Percentiles rank a stretch among this genome's conserved stretches.
Conservation (phyloP, 2,888 invertebrate species). For the Adelognathus sp. region DNA sequence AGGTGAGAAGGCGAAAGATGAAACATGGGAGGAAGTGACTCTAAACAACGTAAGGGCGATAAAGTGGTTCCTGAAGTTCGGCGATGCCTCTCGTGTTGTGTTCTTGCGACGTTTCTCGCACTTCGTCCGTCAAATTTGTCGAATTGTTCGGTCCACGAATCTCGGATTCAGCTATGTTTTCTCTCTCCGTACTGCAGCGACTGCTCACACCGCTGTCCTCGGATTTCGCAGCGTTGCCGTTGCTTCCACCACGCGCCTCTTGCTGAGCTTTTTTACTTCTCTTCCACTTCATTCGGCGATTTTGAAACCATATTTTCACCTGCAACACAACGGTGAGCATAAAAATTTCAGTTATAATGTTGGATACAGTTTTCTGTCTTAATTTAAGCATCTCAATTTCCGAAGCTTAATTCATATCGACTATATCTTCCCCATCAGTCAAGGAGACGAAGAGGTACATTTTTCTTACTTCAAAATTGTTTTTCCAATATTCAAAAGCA, state of each 20-base stretch:
- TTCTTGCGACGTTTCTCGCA: conserved; percentile 70
- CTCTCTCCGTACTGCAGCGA: conserved; percentile 51
- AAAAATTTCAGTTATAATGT: neutral
- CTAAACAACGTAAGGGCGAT: conserved; percentile 80
- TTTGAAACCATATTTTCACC: conserved; percentile 99
- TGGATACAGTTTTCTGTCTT: neutral
- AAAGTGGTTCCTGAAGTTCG: conserved; percentile 78
- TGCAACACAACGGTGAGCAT: conserved; percentile 80
- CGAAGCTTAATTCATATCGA: neutral
- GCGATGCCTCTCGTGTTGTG: conserved; percentile 67
- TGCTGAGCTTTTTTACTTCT: conserved; percentile 97
- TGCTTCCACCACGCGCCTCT: conserved; percentile 83
- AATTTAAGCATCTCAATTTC: neutral
- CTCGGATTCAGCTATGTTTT: conserved; percentile 34
- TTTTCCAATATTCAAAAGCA: no score
- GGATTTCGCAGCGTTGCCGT: conserved; percentile 65
- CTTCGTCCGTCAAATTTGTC: conserved; percentile 66
- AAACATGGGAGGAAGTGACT: conserved; percentile 3
- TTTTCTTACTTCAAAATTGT: no score
- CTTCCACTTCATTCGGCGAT: conserved; percentile 99
- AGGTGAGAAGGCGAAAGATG: neutral
- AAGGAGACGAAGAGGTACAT: no score
- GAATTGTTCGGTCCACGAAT: conserved; percentile 32
- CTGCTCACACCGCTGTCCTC: conserved; percentile 50
- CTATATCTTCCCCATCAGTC: no score